Evolutionary conservation across 2,797 vertebrate genomes (phyloP), one percentile per base, ranked within the genome.

Genomic region (Otolemur crassicaudatus): DNA sequence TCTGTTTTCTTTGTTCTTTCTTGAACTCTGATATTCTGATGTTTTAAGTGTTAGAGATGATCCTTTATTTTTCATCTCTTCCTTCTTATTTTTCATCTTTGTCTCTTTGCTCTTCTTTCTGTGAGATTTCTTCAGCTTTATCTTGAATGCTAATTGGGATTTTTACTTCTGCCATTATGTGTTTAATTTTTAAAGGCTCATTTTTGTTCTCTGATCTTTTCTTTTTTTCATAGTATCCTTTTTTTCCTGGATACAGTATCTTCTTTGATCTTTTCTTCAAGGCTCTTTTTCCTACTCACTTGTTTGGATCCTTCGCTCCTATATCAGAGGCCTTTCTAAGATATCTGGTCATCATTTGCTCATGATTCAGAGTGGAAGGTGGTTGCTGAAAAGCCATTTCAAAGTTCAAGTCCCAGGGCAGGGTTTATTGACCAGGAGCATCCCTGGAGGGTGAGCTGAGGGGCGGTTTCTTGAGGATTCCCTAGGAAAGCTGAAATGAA

Each of bases 401-500:
- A 79, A 76, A 87, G 73, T 53, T 85, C 14, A n/a, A 67, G 43
- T 34, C n/a, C 14, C 40, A 76, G 53, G 37, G 14, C 53, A 80
- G 53, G 29, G 11, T 80, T 87, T 79, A 84, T 56, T 0, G 2
- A 17, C 61, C 49, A 4, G 7, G 49, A 63, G 56, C 19, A 19
- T 49, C 76, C 58, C 43, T 29, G 8, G 27, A 82, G 34, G 53
- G 79, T 23, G 70, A 92, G 16, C 43, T 1, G 14, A 58, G 79
- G 70, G 83, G 23, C 75, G 60, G 4, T 90, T 94, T 94, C 83
- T 82, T 40, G 72, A 94, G 80, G 80, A 84, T 34, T 73, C 12
- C 29, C 34, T 56, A 49, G 89, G 90, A 93, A 82, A 16, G 29
- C 22, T 2, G 56, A 46, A 61, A n/a, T 49, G 1, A 67, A 37